Conservation (phyloP, 1,140 invertebrate species). For the Ceratina australensis region DNA sequence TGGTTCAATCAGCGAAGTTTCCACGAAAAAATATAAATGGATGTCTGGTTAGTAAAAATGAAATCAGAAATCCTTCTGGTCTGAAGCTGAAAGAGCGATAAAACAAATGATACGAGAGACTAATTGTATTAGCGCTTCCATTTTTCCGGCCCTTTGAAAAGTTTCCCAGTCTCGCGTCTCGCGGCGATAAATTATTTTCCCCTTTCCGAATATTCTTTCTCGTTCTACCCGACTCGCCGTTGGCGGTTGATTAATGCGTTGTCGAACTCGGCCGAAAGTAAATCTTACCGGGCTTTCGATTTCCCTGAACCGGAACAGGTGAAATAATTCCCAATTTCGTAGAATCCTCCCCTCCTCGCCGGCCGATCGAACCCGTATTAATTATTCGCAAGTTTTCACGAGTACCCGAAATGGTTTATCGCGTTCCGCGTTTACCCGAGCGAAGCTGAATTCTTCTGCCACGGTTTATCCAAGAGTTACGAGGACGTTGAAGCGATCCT, state of each 20-base stretch:
- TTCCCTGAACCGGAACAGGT: neutral
- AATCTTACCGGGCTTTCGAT: neutral
- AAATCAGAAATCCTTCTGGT: neutral
- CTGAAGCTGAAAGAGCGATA: neutral
- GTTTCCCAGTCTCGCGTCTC: neutral
- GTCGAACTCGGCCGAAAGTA: neutral
- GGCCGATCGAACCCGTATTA: neutral
- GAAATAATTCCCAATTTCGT: neutral
- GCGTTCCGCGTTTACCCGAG: neutral
- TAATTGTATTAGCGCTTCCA: slow-evolving; percentile 6
- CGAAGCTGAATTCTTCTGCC: neutral
- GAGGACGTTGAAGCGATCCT: slow-evolving; percentile 19
- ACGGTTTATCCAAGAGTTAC: slow-evolving; percentile 34
- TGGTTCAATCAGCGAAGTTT: no score
- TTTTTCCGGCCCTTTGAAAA: slow-evolving; percentile 20
- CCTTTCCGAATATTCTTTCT: slow-evolving; percentile 4
- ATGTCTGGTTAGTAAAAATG: neutral
- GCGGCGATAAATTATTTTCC: slow-evolving; percentile 6
- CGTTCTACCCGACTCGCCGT: no score
- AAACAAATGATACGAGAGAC: slow-evolving; percentile 16
- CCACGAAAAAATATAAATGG: no score
- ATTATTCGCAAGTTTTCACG: neutral
- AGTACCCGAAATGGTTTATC: neutral
- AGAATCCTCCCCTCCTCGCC: neutral
- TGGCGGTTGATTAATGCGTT: neutral